phyloP scores from a whole-genome alignment of 1,140 invertebrate species.

The Tetramorium alpestre region DNA sequence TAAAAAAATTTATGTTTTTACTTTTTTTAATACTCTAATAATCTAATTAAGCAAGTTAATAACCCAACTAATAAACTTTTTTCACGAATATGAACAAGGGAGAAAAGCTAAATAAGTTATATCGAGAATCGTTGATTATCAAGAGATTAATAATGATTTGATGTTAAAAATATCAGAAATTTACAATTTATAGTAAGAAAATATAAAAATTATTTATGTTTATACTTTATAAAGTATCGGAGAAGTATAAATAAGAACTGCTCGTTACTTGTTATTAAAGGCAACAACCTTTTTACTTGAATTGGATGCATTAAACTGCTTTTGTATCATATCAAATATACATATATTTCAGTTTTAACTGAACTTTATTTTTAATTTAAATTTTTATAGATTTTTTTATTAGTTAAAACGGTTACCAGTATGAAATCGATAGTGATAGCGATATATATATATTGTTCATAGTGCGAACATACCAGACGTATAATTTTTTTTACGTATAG shows the following conservation, averaged over 20 bases:
- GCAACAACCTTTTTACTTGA: not conserved
- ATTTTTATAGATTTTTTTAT: slow-evolving; percentile 17
- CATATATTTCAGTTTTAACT: slow-evolving; percentile 6
- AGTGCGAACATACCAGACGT: slow-evolving; percentile 2
- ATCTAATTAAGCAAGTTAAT: not conserved
- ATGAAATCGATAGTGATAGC: slow-evolving; percentile 6
- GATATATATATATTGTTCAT: slow-evolving; percentile 16
- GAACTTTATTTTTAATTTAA: not conserved
- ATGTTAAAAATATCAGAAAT: not conserved
- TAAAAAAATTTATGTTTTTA: not conserved
- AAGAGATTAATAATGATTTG: not conserved
- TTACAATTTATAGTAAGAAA: not conserved
- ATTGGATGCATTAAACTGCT: not conserved
- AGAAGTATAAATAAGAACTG: not conserved
- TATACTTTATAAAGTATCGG: not conserved
- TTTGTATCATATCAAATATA: not conserved
- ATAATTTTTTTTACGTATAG: not conserved
- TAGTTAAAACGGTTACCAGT: not conserved
- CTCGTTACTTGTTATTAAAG: not conserved
- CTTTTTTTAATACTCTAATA: not conserved
- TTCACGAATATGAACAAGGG: no score
- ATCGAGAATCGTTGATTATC: not conserved
- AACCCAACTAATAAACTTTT: not conserved
- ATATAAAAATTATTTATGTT: not conserved
- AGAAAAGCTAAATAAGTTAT: not conserved